These are phyloP conservation scores for Rhinopomastus cyanomelas DNA, from an alignment of 2,113 vertebrate species.

Conservation along the genomic window DNA sequence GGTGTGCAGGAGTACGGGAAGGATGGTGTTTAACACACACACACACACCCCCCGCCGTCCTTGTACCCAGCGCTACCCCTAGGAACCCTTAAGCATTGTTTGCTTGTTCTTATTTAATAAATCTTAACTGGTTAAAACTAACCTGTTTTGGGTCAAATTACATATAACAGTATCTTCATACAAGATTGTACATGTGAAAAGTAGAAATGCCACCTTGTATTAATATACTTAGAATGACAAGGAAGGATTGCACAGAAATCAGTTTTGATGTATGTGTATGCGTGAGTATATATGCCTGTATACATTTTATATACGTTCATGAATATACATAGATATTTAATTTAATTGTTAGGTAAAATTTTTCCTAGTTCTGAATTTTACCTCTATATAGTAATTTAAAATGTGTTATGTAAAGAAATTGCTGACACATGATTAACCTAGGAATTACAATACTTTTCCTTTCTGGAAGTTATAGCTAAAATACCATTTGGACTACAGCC, in stretches of 20 bases:
- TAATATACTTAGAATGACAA: not conserved
- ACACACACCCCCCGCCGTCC: no score
- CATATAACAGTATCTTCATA: not conserved
- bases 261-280: not conserved
- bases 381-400: not conserved
- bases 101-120: no score
- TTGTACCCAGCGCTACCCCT: no score
- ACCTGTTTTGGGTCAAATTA: no score
- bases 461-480: not conserved
- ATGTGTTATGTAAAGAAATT: not conserved
- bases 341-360: not conserved
- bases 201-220: not conserved
- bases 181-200: not conserved
- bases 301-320: not conserved
- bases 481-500: not conserved
- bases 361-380: not conserved
- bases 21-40: no score
- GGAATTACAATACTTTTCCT: not conserved
- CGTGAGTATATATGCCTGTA: no score
- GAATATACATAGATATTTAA: not conserved
- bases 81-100: no score
- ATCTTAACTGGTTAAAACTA: no score
- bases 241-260: not conserved
- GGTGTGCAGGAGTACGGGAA: no score
- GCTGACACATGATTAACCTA: constrained; percentile 21